Percentiles rank a stretch among this genome's conserved stretches.
phyloP scores from a whole-genome alignment of 2,888 invertebrate species.

The Alentia gelatinosa region DNA sequence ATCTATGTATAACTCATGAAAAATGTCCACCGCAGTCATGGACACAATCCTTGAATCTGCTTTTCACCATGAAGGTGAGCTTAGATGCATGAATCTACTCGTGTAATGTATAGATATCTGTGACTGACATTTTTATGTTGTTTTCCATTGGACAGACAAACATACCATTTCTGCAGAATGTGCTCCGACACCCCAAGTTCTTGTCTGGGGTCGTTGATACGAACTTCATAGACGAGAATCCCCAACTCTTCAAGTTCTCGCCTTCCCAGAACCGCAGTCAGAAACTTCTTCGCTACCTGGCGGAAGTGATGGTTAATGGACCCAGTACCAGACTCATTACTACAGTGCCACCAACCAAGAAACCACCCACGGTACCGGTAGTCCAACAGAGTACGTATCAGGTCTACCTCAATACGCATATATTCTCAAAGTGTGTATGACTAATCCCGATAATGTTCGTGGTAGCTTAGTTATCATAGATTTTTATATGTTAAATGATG shows the following conservation, averaged over 20 bases:
- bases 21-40: too few species aligned
- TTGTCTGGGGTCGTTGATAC: conserved; percentile 96
- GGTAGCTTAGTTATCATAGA: too few species aligned
- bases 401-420: too few species aligned
- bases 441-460: too few species aligned
- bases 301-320: conserved; percentile 96
- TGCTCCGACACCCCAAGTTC: conserved; percentile 97
- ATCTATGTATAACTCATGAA: too few species aligned
- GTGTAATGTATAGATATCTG: too few species aligned
- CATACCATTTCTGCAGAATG: conserved; percentile 98
- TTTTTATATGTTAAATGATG: too few species aligned
- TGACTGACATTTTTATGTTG: neutral
- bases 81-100: too few species aligned
- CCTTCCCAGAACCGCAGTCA: conserved; percentile 96
- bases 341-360: conserved; percentile 89
- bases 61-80: too few species aligned
- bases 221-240: conserved; percentile 98
- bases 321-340: conserved; percentile 97
- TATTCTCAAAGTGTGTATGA: too few species aligned
- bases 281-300: conserved; percentile 95
- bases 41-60: too few species aligned
- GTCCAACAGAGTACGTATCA: neutral
- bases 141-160: conserved; percentile 86
- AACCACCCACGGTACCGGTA: conserved; percentile 90
- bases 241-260: conserved; percentile 94